Evolutionary conservation across 2,888 invertebrate species (phyloP).

Genomic region (Teleogryllus oceanicus): DNA sequence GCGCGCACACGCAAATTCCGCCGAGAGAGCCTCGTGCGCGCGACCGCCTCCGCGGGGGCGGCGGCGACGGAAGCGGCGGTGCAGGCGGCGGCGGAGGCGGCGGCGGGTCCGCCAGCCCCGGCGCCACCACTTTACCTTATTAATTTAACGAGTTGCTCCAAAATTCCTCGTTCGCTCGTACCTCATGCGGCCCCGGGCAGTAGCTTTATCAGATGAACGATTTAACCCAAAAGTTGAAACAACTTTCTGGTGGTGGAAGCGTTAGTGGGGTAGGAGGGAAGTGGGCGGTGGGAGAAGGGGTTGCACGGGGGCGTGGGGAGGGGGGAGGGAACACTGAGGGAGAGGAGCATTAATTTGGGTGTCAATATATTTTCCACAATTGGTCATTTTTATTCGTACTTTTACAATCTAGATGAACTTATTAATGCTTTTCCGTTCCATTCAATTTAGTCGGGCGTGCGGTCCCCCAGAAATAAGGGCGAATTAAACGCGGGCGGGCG

Average conservation of each 20-base stretch:
- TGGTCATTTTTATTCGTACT: constrained; percentile 9
- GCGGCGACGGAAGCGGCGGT: no score
- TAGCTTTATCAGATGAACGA: constrained; percentile 18
- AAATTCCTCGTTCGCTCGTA: not conserved
- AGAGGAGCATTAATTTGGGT: not conserved
- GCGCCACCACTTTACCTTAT: not conserved
- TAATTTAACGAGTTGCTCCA: constrained; percentile 18
- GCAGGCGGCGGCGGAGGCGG: no score
- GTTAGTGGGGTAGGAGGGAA: not conserved
- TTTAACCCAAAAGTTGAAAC: constrained; percentile 18
- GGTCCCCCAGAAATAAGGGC: not conserved
- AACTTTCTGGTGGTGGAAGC: not conserved
- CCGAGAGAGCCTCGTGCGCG: not conserved
- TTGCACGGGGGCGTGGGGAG: no score
- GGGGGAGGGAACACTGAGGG: no score
- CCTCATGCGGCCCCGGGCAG: not conserved
- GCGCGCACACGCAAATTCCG: constrained; percentile 4
- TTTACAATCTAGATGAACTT: constrained; percentile 11
- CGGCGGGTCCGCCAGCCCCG: not conserved
- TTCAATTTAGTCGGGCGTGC: not conserved
- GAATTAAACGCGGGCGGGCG: no score
- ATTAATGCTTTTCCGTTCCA: constrained; percentile 8
- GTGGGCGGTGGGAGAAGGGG: not conserved
- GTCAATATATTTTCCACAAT: constrained; percentile 18
- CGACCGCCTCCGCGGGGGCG: no score